phyloP scores from a whole-genome alignment of 2,888 invertebrate genomes.

The Anorthoa munda region DNA sequence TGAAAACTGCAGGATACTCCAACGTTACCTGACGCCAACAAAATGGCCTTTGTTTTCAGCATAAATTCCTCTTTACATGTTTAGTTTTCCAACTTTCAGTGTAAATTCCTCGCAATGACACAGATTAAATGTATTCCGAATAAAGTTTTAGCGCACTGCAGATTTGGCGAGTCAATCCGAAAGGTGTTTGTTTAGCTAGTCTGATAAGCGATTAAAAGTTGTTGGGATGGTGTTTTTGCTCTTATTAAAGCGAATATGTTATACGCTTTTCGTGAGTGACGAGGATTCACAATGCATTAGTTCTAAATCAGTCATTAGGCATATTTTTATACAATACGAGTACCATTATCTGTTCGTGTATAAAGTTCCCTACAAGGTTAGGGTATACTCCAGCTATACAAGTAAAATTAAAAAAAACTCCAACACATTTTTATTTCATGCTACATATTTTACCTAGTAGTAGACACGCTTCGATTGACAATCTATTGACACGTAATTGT shows the following conservation, averaged over 20 bases:
- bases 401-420: too few species aligned
- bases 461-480: too few species aligned
- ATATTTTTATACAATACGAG: too few species aligned
- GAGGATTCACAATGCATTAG: too few species aligned
- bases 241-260: not conserved
- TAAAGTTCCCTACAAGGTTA: too few species aligned
- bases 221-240: constrained; percentile 8
- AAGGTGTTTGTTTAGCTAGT: constrained; percentile 36
- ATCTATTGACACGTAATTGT: too few species aligned
- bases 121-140: constrained; percentile 70
- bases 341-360: too few species aligned
- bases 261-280: not conserved
- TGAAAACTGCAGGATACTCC: constrained; percentile 67
- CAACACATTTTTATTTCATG: too few species aligned
- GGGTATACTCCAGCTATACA: too few species aligned
- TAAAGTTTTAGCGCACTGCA: constrained; percentile 65
- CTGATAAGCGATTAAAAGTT: constrained; percentile 28
- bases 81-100: constrained; percentile 67
- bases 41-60: constrained; percentile 76
- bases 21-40: constrained; percentile 73
- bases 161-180: constrained; percentile 57
- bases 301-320: too few species aligned
- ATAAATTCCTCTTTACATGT: constrained; percentile 73
- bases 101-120: constrained; percentile 61
- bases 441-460: too few species aligned